Percentiles rank a stretch among this genome's conserved stretches.
These are phyloP conservation scores for Peromyscus californicus DNA, from an alignment of 2,113 vertebrate genomes.

Conservation along the genomic window DNA sequence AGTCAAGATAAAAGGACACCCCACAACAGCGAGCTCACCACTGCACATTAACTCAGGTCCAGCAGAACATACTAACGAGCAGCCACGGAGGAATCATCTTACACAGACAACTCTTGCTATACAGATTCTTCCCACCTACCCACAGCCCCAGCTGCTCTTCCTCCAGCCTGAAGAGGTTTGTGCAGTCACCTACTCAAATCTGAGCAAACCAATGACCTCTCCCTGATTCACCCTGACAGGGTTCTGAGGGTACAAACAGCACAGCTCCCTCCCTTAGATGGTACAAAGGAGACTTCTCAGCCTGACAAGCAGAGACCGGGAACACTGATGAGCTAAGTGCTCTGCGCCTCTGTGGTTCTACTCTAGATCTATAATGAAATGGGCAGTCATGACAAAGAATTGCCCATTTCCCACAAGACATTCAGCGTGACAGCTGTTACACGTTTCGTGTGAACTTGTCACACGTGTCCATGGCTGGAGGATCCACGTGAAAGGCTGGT, in stretches of 20 bases:
- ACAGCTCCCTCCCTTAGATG: not conserved
- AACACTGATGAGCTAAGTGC: not conserved
- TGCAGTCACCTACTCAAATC: not conserved
- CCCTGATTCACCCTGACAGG: not conserved
- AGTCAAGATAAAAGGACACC: not conserved
- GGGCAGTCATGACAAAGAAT: not conserved
- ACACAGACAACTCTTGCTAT: not conserved
- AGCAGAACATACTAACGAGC: not conserved
- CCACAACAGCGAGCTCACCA: not conserved
- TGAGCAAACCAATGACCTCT: not conserved
- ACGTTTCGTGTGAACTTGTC: not conserved
- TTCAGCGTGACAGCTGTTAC: not conserved
- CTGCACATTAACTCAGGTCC: rapidly evolving
- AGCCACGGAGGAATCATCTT: not conserved
- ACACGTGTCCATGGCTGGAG: not conserved
- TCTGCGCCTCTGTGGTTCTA: not conserved
- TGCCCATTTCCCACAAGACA: not conserved
- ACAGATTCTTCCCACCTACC: not conserved
- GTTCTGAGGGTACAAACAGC: not conserved
- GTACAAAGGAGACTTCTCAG: not conserved
- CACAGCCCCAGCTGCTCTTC: not conserved
- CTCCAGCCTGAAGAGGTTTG: not conserved
- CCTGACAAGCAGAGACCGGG: not conserved
- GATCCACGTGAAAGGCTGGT: not conserved
- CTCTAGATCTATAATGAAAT: not conserved